Percentiles rank a stretch among this genome's conserved stretches.
Conservation (phyloP, 2,113 vertebrate genomes). For the Hippocampus comes region DNA sequence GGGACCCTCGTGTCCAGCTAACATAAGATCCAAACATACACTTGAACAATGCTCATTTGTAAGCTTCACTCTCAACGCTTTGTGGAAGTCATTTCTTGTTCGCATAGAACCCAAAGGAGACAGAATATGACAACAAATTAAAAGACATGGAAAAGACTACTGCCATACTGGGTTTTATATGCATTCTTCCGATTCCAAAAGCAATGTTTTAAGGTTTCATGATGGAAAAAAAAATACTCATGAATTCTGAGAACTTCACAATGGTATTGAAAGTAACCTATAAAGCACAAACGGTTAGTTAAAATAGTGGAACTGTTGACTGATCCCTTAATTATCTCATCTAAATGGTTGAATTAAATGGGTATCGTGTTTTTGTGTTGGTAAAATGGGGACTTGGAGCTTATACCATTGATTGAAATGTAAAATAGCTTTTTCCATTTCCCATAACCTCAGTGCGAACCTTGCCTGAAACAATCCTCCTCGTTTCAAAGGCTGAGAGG, state of each 20-base stretch:
- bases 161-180: not conserved
- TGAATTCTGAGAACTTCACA: constrained; percentile 6
- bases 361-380: constrained; percentile 60
- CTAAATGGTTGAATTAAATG: constrained; percentile 51
- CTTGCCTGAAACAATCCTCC: constrained; percentile 64
- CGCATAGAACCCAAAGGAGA: constrained; percentile 27
- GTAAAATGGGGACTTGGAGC: constrained; percentile 55
- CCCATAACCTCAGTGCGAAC: constrained; percentile 67
- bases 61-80: not conserved
- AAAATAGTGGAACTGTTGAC: constrained; percentile 11
- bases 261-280: constrained; percentile 2
- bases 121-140: constrained; percentile 26
- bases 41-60: constrained; percentile 12
- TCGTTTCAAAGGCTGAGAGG: constrained; percentile 66
- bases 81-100: constrained; percentile 18
- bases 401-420: constrained; percentile 66
- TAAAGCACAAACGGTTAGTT: constrained; percentile 8
- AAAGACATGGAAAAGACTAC: not conserved
- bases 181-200: not conserved
- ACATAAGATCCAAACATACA: constrained; percentile 37
- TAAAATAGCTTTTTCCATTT: constrained; percentile 70
- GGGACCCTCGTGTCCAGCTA: constrained; percentile 51
- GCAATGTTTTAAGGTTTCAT: not conserved
- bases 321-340: constrained; percentile 44
- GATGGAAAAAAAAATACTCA: constrained; percentile 3